Evolutionary conservation across 1,140 invertebrate genomes (phyloP), one percentile per base, ranked within the genome.

Genomic region (Microvelia longipes): DNA sequence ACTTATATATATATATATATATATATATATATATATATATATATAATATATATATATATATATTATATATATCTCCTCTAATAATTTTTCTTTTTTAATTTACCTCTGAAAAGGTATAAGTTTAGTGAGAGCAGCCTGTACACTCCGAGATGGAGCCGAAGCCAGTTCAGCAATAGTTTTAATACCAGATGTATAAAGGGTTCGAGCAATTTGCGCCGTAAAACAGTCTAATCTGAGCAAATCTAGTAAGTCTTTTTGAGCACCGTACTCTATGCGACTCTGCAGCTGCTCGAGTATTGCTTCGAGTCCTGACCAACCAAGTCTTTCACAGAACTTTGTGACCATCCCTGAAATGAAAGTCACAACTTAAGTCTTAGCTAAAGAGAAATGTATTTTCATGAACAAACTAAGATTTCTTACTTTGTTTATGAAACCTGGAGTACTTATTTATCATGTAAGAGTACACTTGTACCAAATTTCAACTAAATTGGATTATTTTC

Each of bases 251-350:
- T 99, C 96, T 66, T 89, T 84, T 74, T 93, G 90, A 29, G 98
- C 89, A 14, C 96, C 97, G 81, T 98, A 98, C 74, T 93, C 91
- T 27, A 99, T 82, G 24, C 97, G 86, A 73, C 90, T 87, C 83
- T 97, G 93, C 80, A 98, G 98, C 79, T 97, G 91, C 2, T 88
- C 87, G 15, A 99, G 84, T 1, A 99, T 81, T 29, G 96, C 80
- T 79, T 96, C 91, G 69, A 99, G 82, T 76, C 89, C 94, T 68
- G 85, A 85, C 96, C 96, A 99, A 1, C 94, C 91, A n/a, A 99
- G 80, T 66, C 93, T 87, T 74, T 86, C 86, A 81, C 94, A 96
- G 81, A 98, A 97, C 26, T 90, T 87, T 1, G 92, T 94, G 0
- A 97, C 89, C 90, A 94, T 94, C 67, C 90, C 91, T 92, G 78